Conservation (phyloP, 2,797 vertebrate genomes). For the Peromyscus aztecus region DNA sequence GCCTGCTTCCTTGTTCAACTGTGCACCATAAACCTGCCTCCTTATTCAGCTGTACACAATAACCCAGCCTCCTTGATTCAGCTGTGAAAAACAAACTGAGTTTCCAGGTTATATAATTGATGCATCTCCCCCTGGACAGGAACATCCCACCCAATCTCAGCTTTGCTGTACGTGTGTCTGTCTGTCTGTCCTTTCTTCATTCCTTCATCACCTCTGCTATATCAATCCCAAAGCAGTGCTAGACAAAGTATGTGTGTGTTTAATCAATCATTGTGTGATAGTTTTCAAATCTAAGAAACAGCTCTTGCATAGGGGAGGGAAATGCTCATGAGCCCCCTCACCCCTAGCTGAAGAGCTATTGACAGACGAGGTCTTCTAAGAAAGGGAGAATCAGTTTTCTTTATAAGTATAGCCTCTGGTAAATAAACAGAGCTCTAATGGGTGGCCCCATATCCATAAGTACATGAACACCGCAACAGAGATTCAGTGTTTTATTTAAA, state of each 20-base stretch:
- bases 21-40: not conserved
- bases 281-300: conserved; percentile 11
- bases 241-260: too few species aligned
- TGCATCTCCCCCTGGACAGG: not conserved
- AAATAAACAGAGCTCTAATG: too few species aligned
- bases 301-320: not conserved
- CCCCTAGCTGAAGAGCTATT: not conserved
- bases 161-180: not conserved
- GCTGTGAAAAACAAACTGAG: not conserved
- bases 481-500: not conserved
- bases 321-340: not conserved
- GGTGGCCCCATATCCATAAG: too few species aligned
- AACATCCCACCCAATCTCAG: not conserved
- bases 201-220: not conserved
- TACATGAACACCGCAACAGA: not conserved
- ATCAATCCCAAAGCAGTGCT: not conserved
- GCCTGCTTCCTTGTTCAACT: not conserved
- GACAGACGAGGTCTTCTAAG: not conserved
- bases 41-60: too few species aligned
- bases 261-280: not conserved
- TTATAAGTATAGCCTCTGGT: too few species aligned
- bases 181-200: not conserved
- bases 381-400: not conserved
- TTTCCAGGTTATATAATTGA: not conserved
- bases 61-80: not conserved